A percentile compares a stretch with the other conserved stretches of the same genome.
phyloP scores from a whole-genome alignment of 2,797 vertebrate genomes.

The Rhabdophis nuchalis region DNA sequence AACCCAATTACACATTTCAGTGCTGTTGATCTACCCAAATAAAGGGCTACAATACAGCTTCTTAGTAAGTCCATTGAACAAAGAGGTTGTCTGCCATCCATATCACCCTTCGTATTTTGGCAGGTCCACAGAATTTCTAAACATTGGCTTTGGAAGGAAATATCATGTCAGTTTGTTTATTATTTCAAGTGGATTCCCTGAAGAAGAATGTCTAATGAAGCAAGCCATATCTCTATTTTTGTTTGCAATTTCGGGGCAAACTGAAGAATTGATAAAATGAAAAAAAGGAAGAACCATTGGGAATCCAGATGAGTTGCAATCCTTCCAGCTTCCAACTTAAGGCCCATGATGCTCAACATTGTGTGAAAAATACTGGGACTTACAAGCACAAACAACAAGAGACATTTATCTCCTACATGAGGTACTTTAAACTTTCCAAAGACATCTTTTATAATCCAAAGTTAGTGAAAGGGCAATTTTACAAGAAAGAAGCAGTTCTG shows the following conservation, averaged over 20 bases:
- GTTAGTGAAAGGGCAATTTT: background rate
- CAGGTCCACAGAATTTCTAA: slow-evolving; percentile 5
- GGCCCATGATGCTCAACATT: background rate
- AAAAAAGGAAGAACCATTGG: background rate
- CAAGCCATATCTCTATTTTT: background rate
- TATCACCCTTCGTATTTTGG: background rate
- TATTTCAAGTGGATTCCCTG: background rate
- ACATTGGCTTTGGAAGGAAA: slow-evolving; percentile 7
- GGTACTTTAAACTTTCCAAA: background rate
- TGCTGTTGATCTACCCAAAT: background rate
- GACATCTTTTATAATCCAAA: background rate
- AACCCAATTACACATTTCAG: background rate
- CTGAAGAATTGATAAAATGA: background rate
- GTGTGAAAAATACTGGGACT: background rate
- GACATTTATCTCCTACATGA: background rate
- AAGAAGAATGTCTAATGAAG: slow-evolving; percentile 16
- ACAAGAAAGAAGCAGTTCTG: background rate
- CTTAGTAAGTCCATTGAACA: background rate
- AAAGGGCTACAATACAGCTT: background rate
- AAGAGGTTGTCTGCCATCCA: background rate
- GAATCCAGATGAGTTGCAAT: background rate
- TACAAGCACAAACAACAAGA: background rate
- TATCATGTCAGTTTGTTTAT: slow-evolving; percentile 3
- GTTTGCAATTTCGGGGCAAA: background rate
- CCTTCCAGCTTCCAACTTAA: background rate